phyloP scores from a whole-genome alignment of 2,113 vertebrate genomes.

The Nannobrachium achirus region DNA sequence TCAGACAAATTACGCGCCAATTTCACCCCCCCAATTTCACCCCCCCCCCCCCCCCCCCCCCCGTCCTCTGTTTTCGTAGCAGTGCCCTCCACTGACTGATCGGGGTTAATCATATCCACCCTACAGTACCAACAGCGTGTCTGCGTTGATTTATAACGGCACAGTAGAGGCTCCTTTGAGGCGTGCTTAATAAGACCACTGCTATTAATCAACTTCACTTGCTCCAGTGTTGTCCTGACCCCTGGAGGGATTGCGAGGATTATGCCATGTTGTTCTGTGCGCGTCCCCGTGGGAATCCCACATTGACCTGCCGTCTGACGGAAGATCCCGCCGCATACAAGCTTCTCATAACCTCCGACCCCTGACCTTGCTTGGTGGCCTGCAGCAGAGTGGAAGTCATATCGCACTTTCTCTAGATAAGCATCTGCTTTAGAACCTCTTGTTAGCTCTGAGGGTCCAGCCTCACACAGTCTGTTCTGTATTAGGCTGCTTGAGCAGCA shows the following conservation, averaged over 20 bases:
- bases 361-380: conserved; percentile 45
- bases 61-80: conserved; percentile 7
- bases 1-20: conserved; percentile 30
- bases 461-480: conserved; percentile 28
- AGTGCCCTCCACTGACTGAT: conserved; percentile 34
- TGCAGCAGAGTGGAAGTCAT: conserved; percentile 50
- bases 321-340: conserved; percentile 25
- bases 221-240: conserved; percentile 33
- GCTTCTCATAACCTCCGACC: conserved; percentile 60
- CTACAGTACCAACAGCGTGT: conserved; percentile 6
- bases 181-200: background rate
- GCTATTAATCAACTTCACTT: conserved; percentile 33
- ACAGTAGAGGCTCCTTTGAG: conserved; percentile 4
- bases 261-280: conserved; percentile 28
- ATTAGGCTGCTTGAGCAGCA: conserved; percentile 38
- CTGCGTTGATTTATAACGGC: background rate
- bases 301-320: conserved; percentile 30
- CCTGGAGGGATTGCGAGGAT: conserved; percentile 34
- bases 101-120: background rate
- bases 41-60: no score
- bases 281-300: conserved; percentile 33
- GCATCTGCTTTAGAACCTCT: conserved; percentile 48
- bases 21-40: conserved; percentile 38
- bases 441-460: conserved; percentile 21
- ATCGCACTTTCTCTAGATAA: conserved; percentile 56